Conservation (phyloP, 2,888 invertebrate genomes). For the Griposia aprilina region DNA sequence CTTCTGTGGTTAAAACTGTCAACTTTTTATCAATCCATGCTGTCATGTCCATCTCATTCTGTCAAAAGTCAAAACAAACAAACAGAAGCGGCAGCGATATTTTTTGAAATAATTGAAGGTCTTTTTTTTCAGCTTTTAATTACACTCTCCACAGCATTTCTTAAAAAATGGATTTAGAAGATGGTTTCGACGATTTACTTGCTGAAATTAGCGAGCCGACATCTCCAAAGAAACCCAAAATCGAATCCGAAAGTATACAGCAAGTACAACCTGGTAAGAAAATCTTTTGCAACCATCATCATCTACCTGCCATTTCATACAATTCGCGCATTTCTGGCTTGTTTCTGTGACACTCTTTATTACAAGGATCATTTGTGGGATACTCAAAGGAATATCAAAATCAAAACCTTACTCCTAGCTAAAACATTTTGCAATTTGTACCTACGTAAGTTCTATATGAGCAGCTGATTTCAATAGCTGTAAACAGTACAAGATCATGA, state of each 20-base stretch:
- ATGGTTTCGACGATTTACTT: conserved; percentile 86
- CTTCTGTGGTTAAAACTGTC: neutral
- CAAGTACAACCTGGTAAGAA: conserved; percentile 75
- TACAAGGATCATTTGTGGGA: neutral
- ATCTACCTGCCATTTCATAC: neutral
- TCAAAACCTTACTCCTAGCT: too few species aligned
- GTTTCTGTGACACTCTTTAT: neutral
- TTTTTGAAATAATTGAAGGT: conserved; percentile 42
- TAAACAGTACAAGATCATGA: neutral
- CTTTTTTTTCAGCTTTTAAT: neutral
- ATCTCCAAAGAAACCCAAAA: conserved; percentile 82
- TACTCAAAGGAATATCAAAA: neutral
- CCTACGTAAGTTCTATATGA: neutral
- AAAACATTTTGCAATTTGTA: conserved; percentile 26
- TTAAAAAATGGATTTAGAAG: conserved; percentile 84
- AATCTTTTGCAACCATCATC: neutral
- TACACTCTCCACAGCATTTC: neutral
- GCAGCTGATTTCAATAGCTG: neutral
- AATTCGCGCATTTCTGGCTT: neutral
- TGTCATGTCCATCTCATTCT: neutral
- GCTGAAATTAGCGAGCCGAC: conserved; percentile 86
- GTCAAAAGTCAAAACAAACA: conserved; percentile 42
- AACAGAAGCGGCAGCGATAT: neutral
- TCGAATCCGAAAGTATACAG: conserved; percentile 66
- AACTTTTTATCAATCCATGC: neutral